Evolutionary conservation across 2,113 vertebrate genomes (phyloP).

Genomic region (Antidorcas marsupialis): DNA sequence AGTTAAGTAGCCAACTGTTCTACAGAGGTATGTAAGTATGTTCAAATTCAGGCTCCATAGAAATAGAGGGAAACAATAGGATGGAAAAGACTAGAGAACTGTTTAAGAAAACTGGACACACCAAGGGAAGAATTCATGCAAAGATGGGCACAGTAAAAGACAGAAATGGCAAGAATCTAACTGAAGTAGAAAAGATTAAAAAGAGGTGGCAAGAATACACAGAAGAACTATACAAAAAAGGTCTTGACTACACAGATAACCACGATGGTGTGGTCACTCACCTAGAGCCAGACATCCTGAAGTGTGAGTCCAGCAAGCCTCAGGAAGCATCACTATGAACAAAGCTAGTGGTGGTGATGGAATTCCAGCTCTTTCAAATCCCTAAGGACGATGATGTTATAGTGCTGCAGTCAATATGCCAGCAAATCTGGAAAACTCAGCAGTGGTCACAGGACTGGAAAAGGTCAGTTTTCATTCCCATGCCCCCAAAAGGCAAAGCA

Average conservation of each 20-base stretch:
- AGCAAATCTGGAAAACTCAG: not conserved
- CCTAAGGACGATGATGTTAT: not conserved
- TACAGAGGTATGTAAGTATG: not conserved
- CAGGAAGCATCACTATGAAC: not conserved
- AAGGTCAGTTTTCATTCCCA: not conserved
- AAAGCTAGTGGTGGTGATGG: not conserved
- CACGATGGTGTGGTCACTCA: not conserved
- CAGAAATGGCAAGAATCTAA: not conserved
- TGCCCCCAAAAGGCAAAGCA: not conserved
- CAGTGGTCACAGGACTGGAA: not conserved
- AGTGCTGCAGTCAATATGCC: not conserved
- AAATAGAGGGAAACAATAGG: not conserved
- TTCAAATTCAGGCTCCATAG: not conserved
- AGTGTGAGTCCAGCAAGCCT: not conserved
- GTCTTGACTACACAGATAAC: not conserved
- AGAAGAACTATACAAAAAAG: not conserved
- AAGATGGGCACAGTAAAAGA: not conserved
- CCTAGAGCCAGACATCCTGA: not conserved
- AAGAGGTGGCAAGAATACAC: not conserved
- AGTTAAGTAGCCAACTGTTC: not conserved
- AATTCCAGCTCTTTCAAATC: not conserved
- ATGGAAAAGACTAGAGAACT: not conserved
- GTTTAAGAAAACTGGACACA: not conserved
- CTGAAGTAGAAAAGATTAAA: not conserved
- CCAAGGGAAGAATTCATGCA: not conserved